A percentile compares a stretch with the other conserved stretches of the same genome.
Conservation (phyloP, 2,797 vertebrate species). For the Aplochiton taeniatus region DNA sequence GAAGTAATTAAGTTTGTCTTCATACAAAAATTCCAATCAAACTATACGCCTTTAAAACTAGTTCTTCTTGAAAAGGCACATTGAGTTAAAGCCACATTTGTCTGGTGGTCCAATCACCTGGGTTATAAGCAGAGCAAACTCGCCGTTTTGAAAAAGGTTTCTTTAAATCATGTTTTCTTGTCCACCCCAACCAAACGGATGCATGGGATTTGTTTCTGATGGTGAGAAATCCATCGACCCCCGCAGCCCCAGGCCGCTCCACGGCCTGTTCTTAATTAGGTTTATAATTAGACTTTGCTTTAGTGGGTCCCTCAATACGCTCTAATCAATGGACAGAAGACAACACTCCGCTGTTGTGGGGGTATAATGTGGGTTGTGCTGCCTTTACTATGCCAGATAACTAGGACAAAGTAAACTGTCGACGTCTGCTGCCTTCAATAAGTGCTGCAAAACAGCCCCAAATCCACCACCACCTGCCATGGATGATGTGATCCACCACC, state of each 20-base stretch:
- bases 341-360: constrained; percentile 59
- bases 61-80: no score
- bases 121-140: constrained; percentile 49
- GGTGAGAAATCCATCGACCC: constrained; percentile 74
- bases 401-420: constrained; percentile 36
- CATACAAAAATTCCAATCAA: no score
- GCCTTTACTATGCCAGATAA: constrained; percentile 50
- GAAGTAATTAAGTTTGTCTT: no score
- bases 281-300: constrained; percentile 78
- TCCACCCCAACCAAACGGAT: constrained; percentile 64
- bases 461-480: background rate
- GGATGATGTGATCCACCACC: background rate
- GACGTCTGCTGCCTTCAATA: constrained; percentile 27
- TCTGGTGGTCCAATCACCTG: constrained; percentile 12
- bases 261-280: constrained; percentile 72
- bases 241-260: constrained; percentile 65
- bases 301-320: constrained; percentile 65
- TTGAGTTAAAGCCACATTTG: no score
- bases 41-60: no score
- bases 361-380: constrained; percentile 50
- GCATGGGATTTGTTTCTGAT: constrained; percentile 66
- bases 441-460: constrained; percentile 4
- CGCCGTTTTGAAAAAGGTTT: constrained; percentile 44
- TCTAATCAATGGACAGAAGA: constrained; percentile 73
- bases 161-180: constrained; percentile 52